Evolutionary conservation across 1,140 invertebrate genomes (phyloP).

Genomic region (Nomia melanderi): DNA sequence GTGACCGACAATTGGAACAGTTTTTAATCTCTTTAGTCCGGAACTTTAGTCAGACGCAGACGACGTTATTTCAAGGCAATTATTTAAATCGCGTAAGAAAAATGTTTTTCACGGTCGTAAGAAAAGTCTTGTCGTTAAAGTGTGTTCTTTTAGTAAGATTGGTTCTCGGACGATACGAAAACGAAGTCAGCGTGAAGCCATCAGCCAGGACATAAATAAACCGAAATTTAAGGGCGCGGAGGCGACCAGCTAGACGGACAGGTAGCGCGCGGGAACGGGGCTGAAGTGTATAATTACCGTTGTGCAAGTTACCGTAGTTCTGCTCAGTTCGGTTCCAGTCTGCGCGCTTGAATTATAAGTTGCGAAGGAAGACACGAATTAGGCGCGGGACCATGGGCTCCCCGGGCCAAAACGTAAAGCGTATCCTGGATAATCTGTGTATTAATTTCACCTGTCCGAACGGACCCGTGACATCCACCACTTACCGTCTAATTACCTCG

Average conservation of each 20-base stretch:
- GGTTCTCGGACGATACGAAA: slow-evolving; percentile 33
- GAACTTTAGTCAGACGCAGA: no score
- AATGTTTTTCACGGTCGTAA: neutral
- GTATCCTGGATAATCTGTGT: slow-evolving; percentile 55
- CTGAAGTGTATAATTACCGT: slow-evolving; percentile 81
- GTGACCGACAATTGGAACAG: no score
- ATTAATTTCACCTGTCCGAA: slow-evolving; percentile 60
- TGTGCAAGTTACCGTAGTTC: slow-evolving; percentile 78
- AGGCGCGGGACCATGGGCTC: slow-evolving; percentile 65
- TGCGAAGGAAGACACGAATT: slow-evolving; percentile 81
- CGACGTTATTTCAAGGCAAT: no score
- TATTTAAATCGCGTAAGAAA: no score
- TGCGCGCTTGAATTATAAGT: slow-evolving; percentile 81
- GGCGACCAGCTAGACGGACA: slow-evolving; percentile 63
- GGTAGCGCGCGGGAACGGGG: slow-evolving; percentile 65
- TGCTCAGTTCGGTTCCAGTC: slow-evolving; percentile 80
- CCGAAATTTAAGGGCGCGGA: slow-evolving; percentile 79
- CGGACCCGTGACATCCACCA: slow-evolving; percentile 34
- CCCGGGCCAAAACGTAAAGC: slow-evolving; percentile 40
- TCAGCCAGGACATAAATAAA: slow-evolving; percentile 79
- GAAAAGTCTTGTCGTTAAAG: neutral
- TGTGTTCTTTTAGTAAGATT: slow-evolving; percentile 40
- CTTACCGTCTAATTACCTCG: slow-evolving; percentile 57
- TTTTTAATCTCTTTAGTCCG: no score
- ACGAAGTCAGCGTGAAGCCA: slow-evolving; percentile 70